Conservation (phyloP, 2,113 vertebrate species). For the Mugil cephalus region DNA sequence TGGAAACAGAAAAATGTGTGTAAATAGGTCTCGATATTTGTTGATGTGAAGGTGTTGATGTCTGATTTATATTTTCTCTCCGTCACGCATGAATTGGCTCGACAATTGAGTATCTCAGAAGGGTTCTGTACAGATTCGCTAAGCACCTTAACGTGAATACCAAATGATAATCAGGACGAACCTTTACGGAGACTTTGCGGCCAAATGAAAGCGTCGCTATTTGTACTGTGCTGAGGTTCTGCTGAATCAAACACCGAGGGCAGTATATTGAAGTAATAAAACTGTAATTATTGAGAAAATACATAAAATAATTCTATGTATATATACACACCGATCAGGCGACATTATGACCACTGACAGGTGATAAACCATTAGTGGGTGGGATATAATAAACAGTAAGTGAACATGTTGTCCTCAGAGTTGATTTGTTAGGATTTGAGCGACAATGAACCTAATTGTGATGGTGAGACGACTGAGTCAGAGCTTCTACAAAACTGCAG, state of each 20-base stretch:
- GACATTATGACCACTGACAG: too few species aligned
- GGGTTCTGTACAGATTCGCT: conserved; percentile 49
- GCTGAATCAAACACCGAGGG: conserved; percentile 16
- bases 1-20: conserved; percentile 25
- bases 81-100: conserved; percentile 17
- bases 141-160: conserved; percentile 74
- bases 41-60: conserved; percentile 48
- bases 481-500: too few species aligned
- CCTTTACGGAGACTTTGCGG: background rate
- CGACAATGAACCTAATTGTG: too few species aligned
- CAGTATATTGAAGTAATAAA: conserved; percentile 2
- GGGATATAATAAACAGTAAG: too few species aligned
- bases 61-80: conserved; percentile 14
- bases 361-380: too few species aligned
- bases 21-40: conserved; percentile 32
- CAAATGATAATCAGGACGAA: conserved; percentile 58
- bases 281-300: conserved; percentile 1
- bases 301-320: conserved; percentile 34
- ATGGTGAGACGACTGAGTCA: too few species aligned
- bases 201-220: conserved; percentile 13
- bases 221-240: conserved; percentile 1
- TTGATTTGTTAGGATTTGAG: too few species aligned
- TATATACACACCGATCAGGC: conserved; percentile 22
- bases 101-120: conserved; percentile 18
- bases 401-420: too few species aligned